Conservation (phyloP, 2,888 invertebrate species). For the Amphimallon solstitiale region DNA sequence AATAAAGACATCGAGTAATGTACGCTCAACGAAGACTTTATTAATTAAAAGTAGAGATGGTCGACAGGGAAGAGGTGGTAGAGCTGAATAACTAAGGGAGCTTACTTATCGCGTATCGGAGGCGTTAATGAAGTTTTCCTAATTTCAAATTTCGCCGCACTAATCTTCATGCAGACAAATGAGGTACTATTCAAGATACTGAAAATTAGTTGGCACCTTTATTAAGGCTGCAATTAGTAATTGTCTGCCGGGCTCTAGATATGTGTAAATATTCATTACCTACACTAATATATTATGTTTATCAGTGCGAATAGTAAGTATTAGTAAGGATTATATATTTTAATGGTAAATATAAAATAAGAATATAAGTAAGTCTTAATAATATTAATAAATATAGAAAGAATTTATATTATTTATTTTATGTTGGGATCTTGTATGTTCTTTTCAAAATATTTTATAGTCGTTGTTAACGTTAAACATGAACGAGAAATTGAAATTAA, state of each 20-base stretch:
- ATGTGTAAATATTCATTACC: background rate
- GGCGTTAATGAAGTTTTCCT: slow-evolving; percentile 58
- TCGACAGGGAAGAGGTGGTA: background rate
- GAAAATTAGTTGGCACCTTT: slow-evolving; percentile 32
- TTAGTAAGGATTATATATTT: too few relatives aligned
- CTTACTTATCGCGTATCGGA: slow-evolving; percentile 54
- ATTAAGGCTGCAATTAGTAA: slow-evolving; percentile 28
- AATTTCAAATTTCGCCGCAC: slow-evolving; percentile 49
- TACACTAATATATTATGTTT: background rate
- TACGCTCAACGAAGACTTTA: slow-evolving; percentile 6
- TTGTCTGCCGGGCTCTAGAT: background rate
- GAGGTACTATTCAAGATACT: slow-evolving; percentile 38
- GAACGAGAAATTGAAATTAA: too few relatives aligned
- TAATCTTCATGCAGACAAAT: slow-evolving; percentile 37
- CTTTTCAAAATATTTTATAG: too few relatives aligned
- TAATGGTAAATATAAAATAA: too few relatives aligned
- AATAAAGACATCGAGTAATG: background rate
- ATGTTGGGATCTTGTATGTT: too few relatives aligned
- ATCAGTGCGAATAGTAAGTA: too few relatives aligned
- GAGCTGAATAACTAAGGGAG: slow-evolving; percentile 44
- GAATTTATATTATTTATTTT: too few relatives aligned
- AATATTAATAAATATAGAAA: too few relatives aligned
- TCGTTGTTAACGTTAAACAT: too few relatives aligned
- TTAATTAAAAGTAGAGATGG: slow-evolving; percentile 25
- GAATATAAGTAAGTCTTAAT: too few relatives aligned